Conservation (phyloP, 2,888 invertebrate genomes). For the Netelia virgata region DNA sequence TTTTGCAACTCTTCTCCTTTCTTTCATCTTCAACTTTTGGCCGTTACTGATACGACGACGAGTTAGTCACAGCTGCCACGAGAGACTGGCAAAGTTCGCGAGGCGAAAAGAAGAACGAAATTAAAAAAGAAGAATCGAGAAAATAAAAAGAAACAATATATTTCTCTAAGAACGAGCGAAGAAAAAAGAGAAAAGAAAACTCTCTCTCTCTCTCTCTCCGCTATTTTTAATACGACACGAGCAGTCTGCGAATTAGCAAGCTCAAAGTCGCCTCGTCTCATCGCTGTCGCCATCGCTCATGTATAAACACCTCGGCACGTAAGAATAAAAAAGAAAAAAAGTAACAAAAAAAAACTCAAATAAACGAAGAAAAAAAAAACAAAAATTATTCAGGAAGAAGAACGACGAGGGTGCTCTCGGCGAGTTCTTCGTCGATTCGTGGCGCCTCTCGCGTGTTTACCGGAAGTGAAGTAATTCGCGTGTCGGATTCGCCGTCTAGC, state of each 20-base stretch:
- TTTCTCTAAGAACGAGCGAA: slow-evolving; percentile 20
- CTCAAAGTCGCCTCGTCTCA: slow-evolving; percentile 53
- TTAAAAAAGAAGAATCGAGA: not conserved
- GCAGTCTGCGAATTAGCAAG: slow-evolving; percentile 63
- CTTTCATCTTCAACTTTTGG: not conserved
- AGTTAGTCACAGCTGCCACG: slow-evolving; percentile 11
- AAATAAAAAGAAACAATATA: not conserved
- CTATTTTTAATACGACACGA: slow-evolving; percentile 65
- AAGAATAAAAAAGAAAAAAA: not conserved
- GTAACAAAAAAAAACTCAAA: no score
- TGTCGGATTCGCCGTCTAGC: slow-evolving; percentile 9
- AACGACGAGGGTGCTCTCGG: slow-evolving; percentile 15
- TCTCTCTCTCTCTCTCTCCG: not conserved
- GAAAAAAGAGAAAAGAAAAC: slow-evolving; percentile 11
- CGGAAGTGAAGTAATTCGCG: slow-evolving; percentile 59
- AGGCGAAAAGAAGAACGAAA: slow-evolving; percentile 29
- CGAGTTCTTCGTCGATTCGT: not conserved
- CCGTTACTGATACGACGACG: slow-evolving; percentile 24
- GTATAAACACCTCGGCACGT: not conserved
- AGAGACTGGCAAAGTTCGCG: not conserved
- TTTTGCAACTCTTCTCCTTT: not conserved
- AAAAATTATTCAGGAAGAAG: not conserved
- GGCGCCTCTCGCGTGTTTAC: slow-evolving; percentile 59
- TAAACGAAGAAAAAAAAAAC: slow-evolving; percentile 1
- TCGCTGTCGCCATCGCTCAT: slow-evolving; percentile 48